Evolutionary conservation across 2,888 invertebrate species (phyloP), one percentile per base, ranked within the genome.

Genomic region (Eremobia ochroleuca): DNA sequence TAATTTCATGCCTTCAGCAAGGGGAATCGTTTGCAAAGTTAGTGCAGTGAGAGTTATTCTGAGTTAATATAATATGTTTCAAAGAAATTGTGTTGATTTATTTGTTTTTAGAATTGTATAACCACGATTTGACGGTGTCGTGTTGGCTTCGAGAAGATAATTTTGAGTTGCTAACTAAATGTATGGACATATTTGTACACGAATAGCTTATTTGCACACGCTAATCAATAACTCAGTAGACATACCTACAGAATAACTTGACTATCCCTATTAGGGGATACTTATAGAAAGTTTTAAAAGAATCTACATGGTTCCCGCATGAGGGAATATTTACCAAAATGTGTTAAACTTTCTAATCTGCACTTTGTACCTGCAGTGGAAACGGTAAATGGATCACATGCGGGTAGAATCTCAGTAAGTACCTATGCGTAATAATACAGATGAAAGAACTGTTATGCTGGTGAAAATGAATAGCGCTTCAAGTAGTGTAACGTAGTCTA

Each of bases 1-100:
- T 79, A 90, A 92, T 93, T 94, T 93, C 90, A 92, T 90, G 92
- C 89, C 80, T 90, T 80, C 83, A 86, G 82, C 86, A 79, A 88
- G 82, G 82, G 79, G 85, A 87, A 85, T 81, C 76, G 75, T 82
- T 83, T 80, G 88, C 81, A 76, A 86, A 73, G 85, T 85, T 79
- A 79, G 77, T 76, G 78, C 86, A 87, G 84, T 77, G 65, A 82
- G 82, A 85, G 75, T 85, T 83, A 85, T 83, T 79, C 61, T 66
- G 76, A 79, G 82, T 62, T 68, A 58, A 79, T 83, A 78, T n/a
- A 28, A 78, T n/a, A 28, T 66, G 77, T 68, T 81, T 75, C 76
- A 77, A 72, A 84, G 77, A 82, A 77, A 85, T 87, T 79, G 73
- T 78, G 65, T 31, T 75, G 76, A 76, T 71, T 83, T 87, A 88